Evolutionary conservation across 2,113 vertebrate genomes (phyloP).

Genomic region (Brachionichthys hirsutus): DNA sequence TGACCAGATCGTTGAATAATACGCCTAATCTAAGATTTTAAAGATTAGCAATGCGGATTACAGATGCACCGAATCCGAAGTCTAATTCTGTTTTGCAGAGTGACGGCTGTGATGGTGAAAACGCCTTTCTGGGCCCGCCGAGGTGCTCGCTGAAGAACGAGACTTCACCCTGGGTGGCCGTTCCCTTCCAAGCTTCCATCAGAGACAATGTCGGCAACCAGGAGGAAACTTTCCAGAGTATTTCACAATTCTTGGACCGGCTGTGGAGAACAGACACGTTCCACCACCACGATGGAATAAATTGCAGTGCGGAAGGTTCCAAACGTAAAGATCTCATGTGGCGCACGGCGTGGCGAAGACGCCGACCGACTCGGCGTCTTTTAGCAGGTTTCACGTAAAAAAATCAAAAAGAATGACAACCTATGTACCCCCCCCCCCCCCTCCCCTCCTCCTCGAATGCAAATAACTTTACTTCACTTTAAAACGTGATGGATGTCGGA

Average conservation of each 20-base stretch:
- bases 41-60: no score
- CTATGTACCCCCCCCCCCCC: slow-evolving; percentile 23
- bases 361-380: slow-evolving; percentile 37
- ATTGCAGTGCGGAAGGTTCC: slow-evolving; percentile 33
- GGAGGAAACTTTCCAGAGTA: slow-evolving; percentile 40
- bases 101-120: slow-evolving; percentile 35
- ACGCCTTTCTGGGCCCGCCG: slow-evolving; percentile 32
- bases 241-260: slow-evolving; percentile 49
- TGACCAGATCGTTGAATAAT: neutral
- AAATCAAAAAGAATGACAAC: slow-evolving; percentile 31
- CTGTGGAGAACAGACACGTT: slow-evolving; percentile 40
- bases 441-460: slow-evolving; percentile 10
- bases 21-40: no score
- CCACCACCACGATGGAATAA: slow-evolving; percentile 46
- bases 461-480: slow-evolving; percentile 19
- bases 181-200: slow-evolving; percentile 38
- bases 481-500: slow-evolving; percentile 44
- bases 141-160: slow-evolving; percentile 25
- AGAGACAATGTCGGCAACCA: slow-evolving; percentile 60
- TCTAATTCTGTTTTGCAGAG: slow-evolving; percentile 36
- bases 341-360: neutral
- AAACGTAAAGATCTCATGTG: slow-evolving; percentile 21
- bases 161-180: slow-evolving; percentile 51
- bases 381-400: slow-evolving; percentile 29
- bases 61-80: slow-evolving; percentile 20